Evolutionary conservation across 2,797 vertebrate genomes (phyloP).

Genomic region (Takifugu rubripes): DNA sequence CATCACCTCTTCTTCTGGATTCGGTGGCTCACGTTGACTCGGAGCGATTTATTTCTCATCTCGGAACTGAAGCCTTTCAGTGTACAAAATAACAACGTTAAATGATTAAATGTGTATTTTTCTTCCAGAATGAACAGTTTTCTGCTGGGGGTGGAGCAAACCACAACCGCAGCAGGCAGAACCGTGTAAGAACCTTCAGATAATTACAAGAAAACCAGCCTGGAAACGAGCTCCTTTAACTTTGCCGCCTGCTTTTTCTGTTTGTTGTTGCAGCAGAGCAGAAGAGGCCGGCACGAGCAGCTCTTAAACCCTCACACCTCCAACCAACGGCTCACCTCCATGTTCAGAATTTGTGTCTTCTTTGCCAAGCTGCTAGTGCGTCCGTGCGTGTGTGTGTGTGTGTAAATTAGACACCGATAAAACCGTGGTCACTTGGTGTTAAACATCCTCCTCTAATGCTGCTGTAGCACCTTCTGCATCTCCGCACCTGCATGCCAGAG

Average conservation of each 20-base stretch:
- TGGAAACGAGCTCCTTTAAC: conserved; percentile 46
- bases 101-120: conserved; percentile 4
- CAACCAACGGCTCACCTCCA: conserved; percentile 40
- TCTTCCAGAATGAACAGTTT: conserved; percentile 86
- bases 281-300: conserved; percentile 57
- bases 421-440: conserved; percentile 25
- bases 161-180: conserved; percentile 79
- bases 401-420: conserved; percentile 42
- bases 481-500: conserved; percentile 22
- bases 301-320: conserved; percentile 56
- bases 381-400: conserved; percentile 23
- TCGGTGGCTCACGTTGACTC: conserved; percentile 19
- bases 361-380: conserved; percentile 14
- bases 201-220: conserved; percentile 39
- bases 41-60: conserved; percentile 14
- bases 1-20: conserved; percentile 20
- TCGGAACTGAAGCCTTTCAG: conserved; percentile 22
- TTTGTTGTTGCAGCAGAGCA: conserved; percentile 48
- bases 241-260: conserved; percentile 30
- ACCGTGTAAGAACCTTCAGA: conserved; percentile 81
- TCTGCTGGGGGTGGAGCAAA: conserved; percentile 87
- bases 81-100: conserved; percentile 11
- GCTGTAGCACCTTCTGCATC: conserved; percentile 47
- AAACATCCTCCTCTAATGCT: conserved; percentile 26
- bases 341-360: conserved; percentile 26